A percentile compares a stretch with the other conserved stretches of the same genome.
Conservation (phyloP, 2,888 invertebrate genomes). For the Thumatha senex region DNA sequence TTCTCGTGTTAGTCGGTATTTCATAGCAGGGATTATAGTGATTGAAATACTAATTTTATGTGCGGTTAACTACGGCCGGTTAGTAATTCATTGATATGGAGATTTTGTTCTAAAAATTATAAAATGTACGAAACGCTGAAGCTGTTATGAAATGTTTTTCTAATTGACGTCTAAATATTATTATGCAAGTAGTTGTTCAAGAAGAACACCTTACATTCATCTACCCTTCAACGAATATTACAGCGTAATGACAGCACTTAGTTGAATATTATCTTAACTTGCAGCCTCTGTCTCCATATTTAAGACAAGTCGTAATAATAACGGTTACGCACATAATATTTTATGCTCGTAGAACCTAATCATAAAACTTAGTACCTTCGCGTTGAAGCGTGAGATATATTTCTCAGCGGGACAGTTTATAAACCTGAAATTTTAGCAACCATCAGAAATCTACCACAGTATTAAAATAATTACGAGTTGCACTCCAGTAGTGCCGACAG, state of each 20-base stretch:
- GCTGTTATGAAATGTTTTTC: too few species aligned
- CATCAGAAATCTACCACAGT: background rate
- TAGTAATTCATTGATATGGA: too few species aligned
- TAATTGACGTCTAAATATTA: too few species aligned
- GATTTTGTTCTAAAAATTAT: too few species aligned
- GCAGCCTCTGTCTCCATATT: conserved; percentile 13
- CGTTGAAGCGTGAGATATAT: conserved; percentile 12
- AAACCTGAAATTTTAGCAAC: background rate
- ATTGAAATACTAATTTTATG: too few species aligned
- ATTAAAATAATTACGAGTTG: too few species aligned
- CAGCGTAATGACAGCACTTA: conserved; percentile 25
- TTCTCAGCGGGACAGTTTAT: conserved; percentile 5
- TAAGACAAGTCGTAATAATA: conserved; percentile 17
- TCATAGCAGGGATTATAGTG: too few species aligned
- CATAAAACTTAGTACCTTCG: conserved; percentile 26
- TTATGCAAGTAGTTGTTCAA: too few species aligned
- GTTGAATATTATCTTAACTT: conserved; percentile 27
- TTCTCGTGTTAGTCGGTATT: too few species aligned
- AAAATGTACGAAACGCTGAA: too few species aligned
- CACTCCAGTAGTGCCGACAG: too few species aligned
- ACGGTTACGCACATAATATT: conserved; percentile 32
- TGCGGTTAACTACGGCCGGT: too few species aligned
- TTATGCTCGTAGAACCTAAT: conserved; percentile 23
- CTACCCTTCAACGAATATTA: conserved; percentile 12
- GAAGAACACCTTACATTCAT: conserved; percentile 1